Base-by-base conservation (phyloP, 1,140 invertebrate species). In the Bombus impatiens region DNA sequence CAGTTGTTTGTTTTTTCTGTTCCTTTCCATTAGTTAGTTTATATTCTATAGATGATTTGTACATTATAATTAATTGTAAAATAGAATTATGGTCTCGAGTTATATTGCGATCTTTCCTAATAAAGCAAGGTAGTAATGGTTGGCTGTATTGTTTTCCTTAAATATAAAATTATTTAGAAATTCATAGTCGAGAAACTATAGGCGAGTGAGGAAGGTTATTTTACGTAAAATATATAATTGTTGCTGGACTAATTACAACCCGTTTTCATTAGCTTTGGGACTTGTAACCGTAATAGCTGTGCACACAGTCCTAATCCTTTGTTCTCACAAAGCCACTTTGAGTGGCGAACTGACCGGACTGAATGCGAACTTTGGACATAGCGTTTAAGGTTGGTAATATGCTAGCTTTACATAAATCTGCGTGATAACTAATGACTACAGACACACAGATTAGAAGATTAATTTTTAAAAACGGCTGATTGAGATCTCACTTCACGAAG, bases 291-390 rank as follows among this genome's bases (percentile, higher is more conserved):
- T 84, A 84, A 84, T 84, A 79, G 67, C 25, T 53, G 40, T 37
- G 59, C 53, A 84, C 77, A 71, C 65, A 35, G 67, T 72, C 42
- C 82, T 84, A 84, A 84, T 84, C 82, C 82, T 84, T 84, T 84
- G 82, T 84, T 79, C 82, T 71, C 37, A 40, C 44, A 71, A 84
- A 84, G 82, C 53, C 40, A 84, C 82, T 79, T 84, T 84, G 82
- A 84, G 25, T 28, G 22, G 76, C n/a, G 76, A 59, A 84, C 82
- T 79, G 82, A 84, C 76, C 71, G 76, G 79, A 84, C 82, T 84
- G 82, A 84, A 84, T n/a, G 6, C 37, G 47, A 84, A 79, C 77
- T 84, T 71, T 62, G 47, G 82, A 42, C 32, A n/a, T 37, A 3
- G 15, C 71, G 82, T 71, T 79, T 79, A 71, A 40, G 25, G 76